Evolutionary conservation across 2,888 invertebrate genomes (phyloP), one percentile per base, ranked within the genome.

Genomic region (Aplocera efformata): DNA sequence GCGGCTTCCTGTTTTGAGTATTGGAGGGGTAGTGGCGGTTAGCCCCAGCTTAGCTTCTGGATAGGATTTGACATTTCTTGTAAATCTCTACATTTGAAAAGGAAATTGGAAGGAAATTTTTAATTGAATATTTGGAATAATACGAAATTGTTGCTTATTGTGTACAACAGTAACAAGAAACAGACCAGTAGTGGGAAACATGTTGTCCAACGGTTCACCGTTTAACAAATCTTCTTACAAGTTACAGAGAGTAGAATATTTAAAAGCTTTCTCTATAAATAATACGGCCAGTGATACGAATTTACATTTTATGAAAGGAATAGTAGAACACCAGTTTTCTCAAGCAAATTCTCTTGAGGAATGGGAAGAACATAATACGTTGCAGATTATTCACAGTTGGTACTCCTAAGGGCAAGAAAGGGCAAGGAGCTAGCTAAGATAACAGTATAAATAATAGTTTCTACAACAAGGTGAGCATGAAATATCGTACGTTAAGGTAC

Each of bases 321-420:
- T n/a, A n/a, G n/a, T n/a, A n/a, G n/a, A n/a, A n/a, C n/a, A n/a
- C 5, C 10, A 34, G 10, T 25, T 11, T 27, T 28, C 27, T 8
- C 27, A 27, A 28, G 13, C 28, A 29, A 30, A 3, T n/a, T 22
- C 5, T 7, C 13, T 8, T 21, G 11, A 10, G 21, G n/a, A 27
- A 11, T 17, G 13, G 4, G 21, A 13, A 32, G 7, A 33, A 38
- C 10, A 43, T 30, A 30, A 43, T 42, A 32, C 20, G 6, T 2
- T 11, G 20, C 20, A 34, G 31, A 31, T 23, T 31, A 38, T n/a
- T 9, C n/a, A 33, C 20, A 34, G 22, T 8, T 7, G 71, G 72
- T 73, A 69, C 54, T 48, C 58, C 57, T 58, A 59, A 69, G 75
- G 66, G 66, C 67, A 71, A 69, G 64, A 58, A 63, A 17, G 13